Evolutionary conservation across 2,797 vertebrate species (phyloP).

Genomic region (Darevskia mixta): DNA sequence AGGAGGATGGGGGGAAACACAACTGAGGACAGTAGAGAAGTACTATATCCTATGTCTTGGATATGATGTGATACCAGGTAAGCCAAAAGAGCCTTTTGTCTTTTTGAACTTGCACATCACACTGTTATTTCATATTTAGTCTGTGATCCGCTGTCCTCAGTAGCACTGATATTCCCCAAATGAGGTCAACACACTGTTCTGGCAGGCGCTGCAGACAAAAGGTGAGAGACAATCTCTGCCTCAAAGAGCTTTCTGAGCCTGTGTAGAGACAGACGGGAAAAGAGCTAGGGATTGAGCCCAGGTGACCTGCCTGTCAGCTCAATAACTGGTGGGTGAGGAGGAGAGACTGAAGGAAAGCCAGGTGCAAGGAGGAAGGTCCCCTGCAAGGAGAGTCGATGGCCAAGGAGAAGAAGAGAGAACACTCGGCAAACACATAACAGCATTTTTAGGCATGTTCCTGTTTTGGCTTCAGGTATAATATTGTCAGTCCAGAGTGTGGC

Average conservation of each 20-base stretch:
- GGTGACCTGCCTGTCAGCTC: conserved; percentile 25
- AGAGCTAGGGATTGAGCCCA: conserved; percentile 19
- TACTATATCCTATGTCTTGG: background rate
- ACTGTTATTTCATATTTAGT: conserved; percentile 25
- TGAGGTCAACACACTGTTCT: conserved; percentile 21
- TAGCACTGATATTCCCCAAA: conserved; percentile 19
- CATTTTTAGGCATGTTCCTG: conserved; percentile 10
- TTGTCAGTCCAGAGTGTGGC: conserved; percentile 1
- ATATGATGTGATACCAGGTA: background rate
- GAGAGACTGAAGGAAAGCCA: background rate
- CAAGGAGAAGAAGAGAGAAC: background rate
- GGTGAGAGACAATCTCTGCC: conserved; percentile 26
- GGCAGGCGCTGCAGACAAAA: conserved; percentile 12
- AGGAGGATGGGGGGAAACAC: background rate
- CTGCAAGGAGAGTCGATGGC: background rate
- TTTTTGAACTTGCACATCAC: conserved; percentile 7
- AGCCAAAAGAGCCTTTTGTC: conserved; percentile 10
- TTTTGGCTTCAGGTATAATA: conserved; percentile 22
- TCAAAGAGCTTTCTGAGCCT: conserved; percentile 30
- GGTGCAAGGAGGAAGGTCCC: background rate
- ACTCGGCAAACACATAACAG: background rate
- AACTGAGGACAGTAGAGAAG: background rate
- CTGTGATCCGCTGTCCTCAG: conserved; percentile 27
- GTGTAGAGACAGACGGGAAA: conserved; percentile 9
- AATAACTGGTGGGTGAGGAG: background rate